These are phyloP conservation scores for Eleginops maclovinus DNA, from an alignment of 2,113 vertebrate species.

Conservation along the genomic window DNA sequence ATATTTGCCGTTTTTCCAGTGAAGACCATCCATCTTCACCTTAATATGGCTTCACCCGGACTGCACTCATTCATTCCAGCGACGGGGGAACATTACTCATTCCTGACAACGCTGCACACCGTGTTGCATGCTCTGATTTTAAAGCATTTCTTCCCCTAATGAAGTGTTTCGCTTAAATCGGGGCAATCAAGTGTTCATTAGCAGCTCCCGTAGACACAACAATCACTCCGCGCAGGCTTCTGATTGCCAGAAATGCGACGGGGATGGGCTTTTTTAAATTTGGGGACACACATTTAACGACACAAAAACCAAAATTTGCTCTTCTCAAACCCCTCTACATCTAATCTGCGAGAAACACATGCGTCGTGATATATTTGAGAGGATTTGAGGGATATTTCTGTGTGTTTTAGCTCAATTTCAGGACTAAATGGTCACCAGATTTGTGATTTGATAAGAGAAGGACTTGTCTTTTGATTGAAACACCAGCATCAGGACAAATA, in stretches of 20 bases:
- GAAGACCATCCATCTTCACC: neutral
- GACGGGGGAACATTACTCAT: neutral
- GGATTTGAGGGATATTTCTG: neutral
- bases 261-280: constrained; percentile 13
- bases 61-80: constrained; percentile 6
- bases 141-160: neutral
- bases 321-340: neutral
- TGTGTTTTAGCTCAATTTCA: too few relatives aligned
- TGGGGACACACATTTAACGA: constrained; percentile 12
- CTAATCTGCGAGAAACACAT: neutral
- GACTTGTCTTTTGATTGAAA: too few relatives aligned
- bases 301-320: constrained; percentile 27
- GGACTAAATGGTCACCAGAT: too few relatives aligned
- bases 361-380: neutral
- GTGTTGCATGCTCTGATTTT: neutral
- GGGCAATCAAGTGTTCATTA: constrained; percentile 21
- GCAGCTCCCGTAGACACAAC: neutral
- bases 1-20: neutral
- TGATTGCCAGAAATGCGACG: neutral
- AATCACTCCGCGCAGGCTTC: neutral
- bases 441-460: too few relatives aligned
- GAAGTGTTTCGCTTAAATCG: neutral
- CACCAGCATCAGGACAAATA: too few relatives aligned
- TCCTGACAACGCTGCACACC: constrained; percentile 20
- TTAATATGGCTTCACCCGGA: neutral